phyloP scores from a whole-genome alignment of 2,797 vertebrate genomes.

The Parotocinclus haroldoi region DNA sequence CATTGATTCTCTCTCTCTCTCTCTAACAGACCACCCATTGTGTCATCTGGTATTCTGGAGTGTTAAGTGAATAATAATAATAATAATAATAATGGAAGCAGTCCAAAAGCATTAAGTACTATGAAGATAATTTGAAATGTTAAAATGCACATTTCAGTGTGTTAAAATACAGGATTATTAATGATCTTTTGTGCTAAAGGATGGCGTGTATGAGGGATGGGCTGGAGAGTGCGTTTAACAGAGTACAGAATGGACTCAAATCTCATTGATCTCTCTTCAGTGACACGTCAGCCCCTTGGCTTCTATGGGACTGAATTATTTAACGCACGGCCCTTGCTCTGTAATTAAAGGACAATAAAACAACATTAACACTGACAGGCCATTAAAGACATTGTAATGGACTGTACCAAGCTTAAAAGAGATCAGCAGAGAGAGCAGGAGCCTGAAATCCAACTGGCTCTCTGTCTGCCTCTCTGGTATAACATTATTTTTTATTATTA shows the following conservation, averaged over 20 bases:
- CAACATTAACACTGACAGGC: constrained; percentile 62
- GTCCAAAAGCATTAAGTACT: neutral
- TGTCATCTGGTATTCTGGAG: too few species aligned
- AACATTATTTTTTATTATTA: too few species aligned
- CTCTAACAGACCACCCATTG: neutral
- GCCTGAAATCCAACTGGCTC: neutral
- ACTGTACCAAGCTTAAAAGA: constrained; percentile 24
- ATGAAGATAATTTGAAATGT: neutral
- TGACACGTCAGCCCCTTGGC: constrained; percentile 51
- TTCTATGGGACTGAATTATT: constrained; percentile 55
- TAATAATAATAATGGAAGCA: too few species aligned
- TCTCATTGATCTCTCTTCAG: constrained; percentile 52
- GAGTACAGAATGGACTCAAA: constrained; percentile 26
- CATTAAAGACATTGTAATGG: constrained; percentile 56
- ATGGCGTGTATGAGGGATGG: neutral
- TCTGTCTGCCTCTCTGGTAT: neutral
- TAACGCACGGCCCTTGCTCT: constrained; percentile 51
- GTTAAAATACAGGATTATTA: too few species aligned
- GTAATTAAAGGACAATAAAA: constrained; percentile 67
- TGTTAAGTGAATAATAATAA: too few species aligned
- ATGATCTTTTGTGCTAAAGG: neutral
- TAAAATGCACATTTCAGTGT: neutral
- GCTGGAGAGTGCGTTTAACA: constrained; percentile 18
- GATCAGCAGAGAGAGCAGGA: neutral
- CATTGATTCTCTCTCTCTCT: neutral